Conservation (phyloP, 2,797 vertebrate genomes). For the Pseudomugil tenellus region DNA sequence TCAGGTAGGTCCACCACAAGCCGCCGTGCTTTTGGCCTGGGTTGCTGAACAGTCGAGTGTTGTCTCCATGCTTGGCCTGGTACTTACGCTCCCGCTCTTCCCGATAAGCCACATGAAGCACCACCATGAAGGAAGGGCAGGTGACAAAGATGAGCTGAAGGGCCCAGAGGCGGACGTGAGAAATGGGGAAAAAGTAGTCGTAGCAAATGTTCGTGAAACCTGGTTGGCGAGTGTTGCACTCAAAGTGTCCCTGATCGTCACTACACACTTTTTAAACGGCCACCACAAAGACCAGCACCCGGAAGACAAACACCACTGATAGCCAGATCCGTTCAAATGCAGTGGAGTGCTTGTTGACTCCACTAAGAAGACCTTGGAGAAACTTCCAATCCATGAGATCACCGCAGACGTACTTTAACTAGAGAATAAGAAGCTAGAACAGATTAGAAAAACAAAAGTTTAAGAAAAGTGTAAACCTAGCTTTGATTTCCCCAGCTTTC, state of each 20-base stretch:
- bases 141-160: slow-evolving; percentile 95
- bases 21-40: slow-evolving; percentile 90
- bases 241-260: slow-evolving; percentile 91
- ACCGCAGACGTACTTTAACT: neutral
- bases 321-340: slow-evolving; percentile 93
- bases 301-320: slow-evolving; percentile 91
- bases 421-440: slow-evolving; percentile 1
- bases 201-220: slow-evolving; percentile 94
- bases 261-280: slow-evolving; percentile 91
- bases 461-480: neutral
- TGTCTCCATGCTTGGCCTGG: slow-evolving; percentile 82
- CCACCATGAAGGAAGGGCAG: slow-evolving; percentile 91
- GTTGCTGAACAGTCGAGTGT: slow-evolving; percentile 84
- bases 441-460: slow-evolving; percentile 19
- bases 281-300: slow-evolving; percentile 91
- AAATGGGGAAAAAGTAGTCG: slow-evolving; percentile 90
- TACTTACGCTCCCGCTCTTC: slow-evolving; percentile 88
- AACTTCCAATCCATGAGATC: slow-evolving; percentile 91
- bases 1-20: slow-evolving; percentile 93
- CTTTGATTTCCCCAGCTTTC: too few relatives aligned
- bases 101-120: slow-evolving; percentile 90
- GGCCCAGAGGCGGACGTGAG: slow-evolving; percentile 93
- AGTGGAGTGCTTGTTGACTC: slow-evolving; percentile 93
- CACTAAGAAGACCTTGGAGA: slow-evolving; percentile 86
- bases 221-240: slow-evolving; percentile 92